phyloP scores from a whole-genome alignment of 2,797 vertebrate genomes.

The Heliangelus exortis region DNA sequence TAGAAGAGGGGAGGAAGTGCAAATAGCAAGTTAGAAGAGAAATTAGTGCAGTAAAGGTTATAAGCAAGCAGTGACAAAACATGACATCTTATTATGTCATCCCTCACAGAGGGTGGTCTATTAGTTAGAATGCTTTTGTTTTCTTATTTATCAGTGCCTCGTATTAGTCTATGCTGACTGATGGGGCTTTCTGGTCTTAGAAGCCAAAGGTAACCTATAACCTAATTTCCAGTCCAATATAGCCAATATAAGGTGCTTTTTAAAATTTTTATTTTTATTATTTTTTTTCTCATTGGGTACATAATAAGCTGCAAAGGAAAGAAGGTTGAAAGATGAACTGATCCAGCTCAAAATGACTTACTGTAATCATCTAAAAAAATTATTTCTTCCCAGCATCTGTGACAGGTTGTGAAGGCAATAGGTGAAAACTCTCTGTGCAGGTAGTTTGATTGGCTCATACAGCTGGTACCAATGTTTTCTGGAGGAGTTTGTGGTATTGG shows the following conservation, averaged over 20 bases:
- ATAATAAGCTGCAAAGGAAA: not conserved
- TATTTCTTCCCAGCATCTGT: not conserved
- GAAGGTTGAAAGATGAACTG: not conserved
- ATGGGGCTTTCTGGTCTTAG: not conserved
- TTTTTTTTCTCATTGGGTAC: not conserved
- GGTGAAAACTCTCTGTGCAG: not conserved
- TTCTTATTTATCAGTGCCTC: not conserved
- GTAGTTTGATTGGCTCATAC: not conserved
- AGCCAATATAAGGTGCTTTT: not conserved
- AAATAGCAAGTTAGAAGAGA: not conserved
- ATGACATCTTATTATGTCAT: not conserved
- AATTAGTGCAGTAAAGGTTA: not conserved
- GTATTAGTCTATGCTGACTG: not conserved
- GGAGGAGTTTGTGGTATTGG: not conserved
- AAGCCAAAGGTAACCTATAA: not conserved
- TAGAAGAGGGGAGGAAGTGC: not conserved
- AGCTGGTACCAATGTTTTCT: not conserved
- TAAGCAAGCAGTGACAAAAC: not conserved
- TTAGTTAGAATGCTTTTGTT: not conserved
- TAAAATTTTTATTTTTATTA: not conserved
- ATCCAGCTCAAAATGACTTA: not conserved
- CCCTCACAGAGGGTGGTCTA: not conserved
- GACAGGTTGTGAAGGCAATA: not conserved
- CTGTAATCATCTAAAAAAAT: not conserved
- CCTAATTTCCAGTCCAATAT: not conserved